Base-by-base conservation (phyloP, 2,797 vertebrate species). In the Remorina albescens region DNA sequence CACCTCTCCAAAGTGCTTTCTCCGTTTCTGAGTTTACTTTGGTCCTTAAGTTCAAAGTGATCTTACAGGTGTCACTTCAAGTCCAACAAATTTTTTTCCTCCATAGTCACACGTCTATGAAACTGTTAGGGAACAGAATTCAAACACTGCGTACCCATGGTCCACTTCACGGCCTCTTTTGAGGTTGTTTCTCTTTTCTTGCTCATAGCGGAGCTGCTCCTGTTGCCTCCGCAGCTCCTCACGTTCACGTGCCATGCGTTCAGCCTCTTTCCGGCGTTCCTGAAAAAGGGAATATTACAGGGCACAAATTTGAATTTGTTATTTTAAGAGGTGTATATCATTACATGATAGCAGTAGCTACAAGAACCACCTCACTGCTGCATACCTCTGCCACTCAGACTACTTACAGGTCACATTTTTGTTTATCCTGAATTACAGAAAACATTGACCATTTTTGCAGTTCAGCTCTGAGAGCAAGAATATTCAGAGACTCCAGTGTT, bases 211-310 rank as follows among this genome's bases (percentile, higher is more conserved):
- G 15, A 99, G 96, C 56, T 99, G 98, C 77, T 99, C 98, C 81
- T 99, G 98, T 41, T 99, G 98, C 21, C 98, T 90, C 53, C 98
- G 93, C 5, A 99, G 95, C n/a, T 98, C 97, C 83, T 99, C 98
- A 2, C 98, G 94, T 68, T 99, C 98, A 0, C 97, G 95, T 5
- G 95, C 97, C 75, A 99, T 95, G n/a, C 97, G 96, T 53, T 99
- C 97, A 0, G 97, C 97, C 89, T 99, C 98, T 86, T 98, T 99
- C 2, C 98, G 96, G 0, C 98, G 94, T 61, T 99, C 98, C 98
- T 92, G 64, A 26, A 65, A 57, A 21, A 74, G 0, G 1, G 0
- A 2, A 58, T 4, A 32, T 26, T 47, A 13, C 32, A 25, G 54
- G 2, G 3, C 12, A 47, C 16, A 8, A 2, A 36, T 47, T 53